Evolutionary conservation across 2,797 vertebrate species (phyloP).

Genomic region (Hylomyscus alleni): DNA sequence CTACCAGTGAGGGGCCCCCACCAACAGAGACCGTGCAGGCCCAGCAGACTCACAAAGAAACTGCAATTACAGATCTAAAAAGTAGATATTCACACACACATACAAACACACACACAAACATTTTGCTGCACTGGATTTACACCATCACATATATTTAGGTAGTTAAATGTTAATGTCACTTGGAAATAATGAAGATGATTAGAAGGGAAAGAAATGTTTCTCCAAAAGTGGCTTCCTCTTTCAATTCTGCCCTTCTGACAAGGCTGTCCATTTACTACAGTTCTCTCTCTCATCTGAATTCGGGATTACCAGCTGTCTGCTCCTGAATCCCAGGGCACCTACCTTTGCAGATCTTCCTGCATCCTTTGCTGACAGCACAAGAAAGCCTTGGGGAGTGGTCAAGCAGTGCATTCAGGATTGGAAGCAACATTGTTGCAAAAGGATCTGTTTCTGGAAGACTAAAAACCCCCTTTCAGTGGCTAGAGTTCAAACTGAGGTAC

Average conservation of each 20-base stretch:
- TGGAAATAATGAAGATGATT: background rate
- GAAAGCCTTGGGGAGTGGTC: background rate
- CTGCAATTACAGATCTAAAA: constrained; percentile 20
- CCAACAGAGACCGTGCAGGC: constrained; percentile 81
- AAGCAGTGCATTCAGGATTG: background rate
- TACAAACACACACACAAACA: background rate
- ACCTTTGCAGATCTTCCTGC: constrained; percentile 7
- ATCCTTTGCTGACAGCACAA: background rate
- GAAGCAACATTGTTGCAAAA: background rate
- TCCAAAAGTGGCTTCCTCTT: background rate
- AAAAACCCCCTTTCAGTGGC: constrained; percentile 6
- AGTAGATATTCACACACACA: background rate
- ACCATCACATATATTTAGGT: background rate
- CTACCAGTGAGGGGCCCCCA: constrained; percentile 74
- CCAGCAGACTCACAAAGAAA: constrained; percentile 61
- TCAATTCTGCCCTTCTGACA: background rate
- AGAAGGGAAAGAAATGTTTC: background rate
- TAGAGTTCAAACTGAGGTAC: constrained; percentile 58
- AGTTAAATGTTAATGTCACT: background rate
- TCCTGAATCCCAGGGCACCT: background rate
- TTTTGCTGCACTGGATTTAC: background rate
- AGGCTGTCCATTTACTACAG: background rate
- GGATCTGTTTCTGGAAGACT: constrained; percentile 37
- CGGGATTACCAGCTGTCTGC: background rate
- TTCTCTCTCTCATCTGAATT: background rate